Evolutionary conservation across 1,140 invertebrate species (phyloP).

Genomic region (Euschistus heros): DNA sequence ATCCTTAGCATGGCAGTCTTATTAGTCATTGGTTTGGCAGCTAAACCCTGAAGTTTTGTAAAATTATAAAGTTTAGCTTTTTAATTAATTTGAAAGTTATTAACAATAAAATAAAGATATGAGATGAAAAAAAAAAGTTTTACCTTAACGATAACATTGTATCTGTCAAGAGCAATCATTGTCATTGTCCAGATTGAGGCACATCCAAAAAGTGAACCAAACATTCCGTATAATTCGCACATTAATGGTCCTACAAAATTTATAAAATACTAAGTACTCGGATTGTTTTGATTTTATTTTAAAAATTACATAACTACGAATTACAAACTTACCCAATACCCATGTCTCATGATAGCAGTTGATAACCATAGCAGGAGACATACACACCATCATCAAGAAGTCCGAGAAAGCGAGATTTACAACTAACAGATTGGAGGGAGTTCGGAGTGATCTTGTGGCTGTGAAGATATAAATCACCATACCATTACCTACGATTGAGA

Average conservation of each 20-base stretch:
- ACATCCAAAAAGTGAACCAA: conserved; percentile 68
- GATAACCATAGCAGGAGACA: conserved; percentile 73
- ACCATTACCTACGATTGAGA: conserved; percentile 63
- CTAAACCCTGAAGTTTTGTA: conserved; percentile 43
- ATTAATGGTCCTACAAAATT: conserved; percentile 49
- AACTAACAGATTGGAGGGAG: conserved; percentile 74
- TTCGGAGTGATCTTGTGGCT: conserved; percentile 61
- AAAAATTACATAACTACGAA: neutral
- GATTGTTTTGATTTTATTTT: too few species aligned
- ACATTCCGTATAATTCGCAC: conserved; percentile 69
- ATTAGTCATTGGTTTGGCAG: conserved; percentile 56
- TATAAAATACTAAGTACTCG: too few species aligned
- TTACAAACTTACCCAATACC: conserved; percentile 51
- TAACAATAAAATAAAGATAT: neutral
- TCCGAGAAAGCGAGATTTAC: conserved; percentile 79
- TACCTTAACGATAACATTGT: conserved; percentile 71
- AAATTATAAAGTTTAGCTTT: neutral
- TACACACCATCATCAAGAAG: conserved; percentile 74
- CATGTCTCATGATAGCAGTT: conserved; percentile 81
- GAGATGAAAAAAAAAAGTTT: too few species aligned
- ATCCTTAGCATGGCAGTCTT: conserved; percentile 56
- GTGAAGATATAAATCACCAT: conserved; percentile 79
- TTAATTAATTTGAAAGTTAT: neutral
- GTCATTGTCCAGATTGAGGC: conserved; percentile 75
- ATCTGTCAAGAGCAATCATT: conserved; percentile 68